phyloP scores from a whole-genome alignment of 2,888 invertebrate genomes.

The Philereme vetulata region DNA sequence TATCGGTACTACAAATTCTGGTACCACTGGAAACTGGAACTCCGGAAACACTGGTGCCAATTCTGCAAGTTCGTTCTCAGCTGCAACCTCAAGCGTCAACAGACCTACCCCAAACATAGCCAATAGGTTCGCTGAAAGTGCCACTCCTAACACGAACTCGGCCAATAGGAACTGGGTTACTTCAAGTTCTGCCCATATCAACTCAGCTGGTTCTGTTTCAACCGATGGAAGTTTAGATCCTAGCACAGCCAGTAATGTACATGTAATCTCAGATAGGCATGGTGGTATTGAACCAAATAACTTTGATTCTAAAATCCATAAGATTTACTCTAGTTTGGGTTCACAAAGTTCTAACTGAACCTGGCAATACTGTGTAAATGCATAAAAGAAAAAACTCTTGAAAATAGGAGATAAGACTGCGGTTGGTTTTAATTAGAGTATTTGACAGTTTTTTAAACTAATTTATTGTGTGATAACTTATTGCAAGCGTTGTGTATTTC shows the following conservation, averaged over 20 bases:
- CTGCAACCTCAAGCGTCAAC: slow-evolving; percentile 5
- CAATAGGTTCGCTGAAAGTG: background rate
- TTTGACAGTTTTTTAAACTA: no score
- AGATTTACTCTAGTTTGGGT: slow-evolving; percentile 17
- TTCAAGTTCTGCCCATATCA: background rate
- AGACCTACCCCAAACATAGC: background rate
- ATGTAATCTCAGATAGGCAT: slow-evolving; percentile 1
- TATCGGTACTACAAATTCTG: slow-evolving; percentile 16
- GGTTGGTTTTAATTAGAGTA: no score
- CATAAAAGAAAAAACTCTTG: no score
- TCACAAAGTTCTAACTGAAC: slow-evolving; percentile 20
- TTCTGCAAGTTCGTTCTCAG: slow-evolving; percentile 1
- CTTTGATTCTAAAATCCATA: slow-evolving; percentile 4
- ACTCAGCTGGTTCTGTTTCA: no score
- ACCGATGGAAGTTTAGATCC: no score
- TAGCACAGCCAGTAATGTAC: background rate
- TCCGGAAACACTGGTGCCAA: slow-evolving; percentile 8
- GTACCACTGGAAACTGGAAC: slow-evolving; percentile 13
- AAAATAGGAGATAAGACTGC: slow-evolving; percentile 31
- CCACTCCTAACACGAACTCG: slow-evolving; percentile 5
- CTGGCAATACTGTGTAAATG: slow-evolving; percentile 2
- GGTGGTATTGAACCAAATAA: slow-evolving; percentile 22
- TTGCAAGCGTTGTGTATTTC: no score
- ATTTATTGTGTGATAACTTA: no score
- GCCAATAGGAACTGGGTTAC: slow-evolving; percentile 15